These are phyloP conservation scores for Asbolus verrucosus DNA, from an alignment of 1,140 invertebrate species.

Conservation along the genomic window DNA sequence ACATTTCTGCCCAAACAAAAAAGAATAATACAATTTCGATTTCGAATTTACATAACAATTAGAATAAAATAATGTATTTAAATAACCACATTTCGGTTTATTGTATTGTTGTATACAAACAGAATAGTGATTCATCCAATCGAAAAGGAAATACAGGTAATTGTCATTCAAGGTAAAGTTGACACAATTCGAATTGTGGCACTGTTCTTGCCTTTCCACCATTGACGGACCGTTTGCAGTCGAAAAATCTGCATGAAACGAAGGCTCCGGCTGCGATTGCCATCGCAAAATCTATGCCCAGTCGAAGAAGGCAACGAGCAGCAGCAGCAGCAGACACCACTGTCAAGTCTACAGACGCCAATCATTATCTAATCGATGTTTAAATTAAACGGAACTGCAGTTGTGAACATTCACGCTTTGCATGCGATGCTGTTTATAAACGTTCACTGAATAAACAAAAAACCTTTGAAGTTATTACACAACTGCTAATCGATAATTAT, in stretches of 20 bases:
- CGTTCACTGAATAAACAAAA: too few species aligned
- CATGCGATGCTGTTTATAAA: constrained; percentile 8
- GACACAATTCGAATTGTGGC: constrained; percentile 49
- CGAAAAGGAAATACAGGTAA: constrained; percentile 57
- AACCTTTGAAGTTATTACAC: too few species aligned
- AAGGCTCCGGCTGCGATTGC: not conserved
- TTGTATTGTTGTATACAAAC: constrained; percentile 38
- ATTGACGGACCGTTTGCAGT: too few species aligned
- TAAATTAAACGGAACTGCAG: constrained; percentile 1
- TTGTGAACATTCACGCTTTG: not conserved
- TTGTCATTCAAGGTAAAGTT: constrained; percentile 58
- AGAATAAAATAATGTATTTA: constrained; percentile 25
- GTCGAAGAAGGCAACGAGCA: not conserved
- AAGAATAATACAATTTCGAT: constrained; percentile 20
- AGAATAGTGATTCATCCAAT: constrained; percentile 36
- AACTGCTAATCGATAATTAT: too few species aligned
- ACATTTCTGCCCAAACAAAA: constrained; percentile 7
- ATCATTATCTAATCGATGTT: constrained; percentile 24
- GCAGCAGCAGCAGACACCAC: constrained; percentile 6
- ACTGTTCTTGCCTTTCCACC: constrained; percentile 4
- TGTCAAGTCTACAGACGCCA: constrained; percentile 17
- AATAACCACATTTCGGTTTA: constrained; percentile 29
- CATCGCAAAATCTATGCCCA: constrained; percentile 9
- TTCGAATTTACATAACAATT: constrained; percentile 23
- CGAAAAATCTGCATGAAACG: too few species aligned